Conservation (phyloP, 1,140 invertebrate genomes). For the Pollicipes pollicipes region DNA sequence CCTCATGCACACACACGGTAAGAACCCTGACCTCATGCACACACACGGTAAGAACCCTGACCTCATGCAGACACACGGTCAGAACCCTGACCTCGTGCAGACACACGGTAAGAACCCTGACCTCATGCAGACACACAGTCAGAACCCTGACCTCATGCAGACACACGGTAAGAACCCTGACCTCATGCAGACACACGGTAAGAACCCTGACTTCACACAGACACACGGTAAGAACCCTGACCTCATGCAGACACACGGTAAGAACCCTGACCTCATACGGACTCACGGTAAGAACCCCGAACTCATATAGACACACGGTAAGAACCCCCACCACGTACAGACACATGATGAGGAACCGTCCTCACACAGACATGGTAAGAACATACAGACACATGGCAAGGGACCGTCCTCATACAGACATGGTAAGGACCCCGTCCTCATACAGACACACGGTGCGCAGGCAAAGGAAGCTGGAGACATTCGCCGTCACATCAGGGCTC, state of each 20-base stretch:
- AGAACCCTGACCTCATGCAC: background rate
- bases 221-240: background rate
- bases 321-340: background rate
- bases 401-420: background rate
- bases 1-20: background rate
- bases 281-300: background rate
- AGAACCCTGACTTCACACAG: background rate
- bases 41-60: background rate
- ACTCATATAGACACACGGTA: too few species aligned
- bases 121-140: background rate
- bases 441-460: too few species aligned
- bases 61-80: background rate
- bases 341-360: background rate
- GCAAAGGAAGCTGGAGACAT: too few species aligned
- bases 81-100: background rate
- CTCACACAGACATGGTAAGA: background rate
- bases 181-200: background rate
- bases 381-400: background rate
- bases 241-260: too few species aligned
- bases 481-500: too few species aligned
- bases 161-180: background rate
- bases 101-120: background rate
- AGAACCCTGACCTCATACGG: background rate
- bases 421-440: background rate
- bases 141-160: background rate